Conservation (phyloP, 2,113 vertebrate species). For the Hyperopisus bebe region DNA sequence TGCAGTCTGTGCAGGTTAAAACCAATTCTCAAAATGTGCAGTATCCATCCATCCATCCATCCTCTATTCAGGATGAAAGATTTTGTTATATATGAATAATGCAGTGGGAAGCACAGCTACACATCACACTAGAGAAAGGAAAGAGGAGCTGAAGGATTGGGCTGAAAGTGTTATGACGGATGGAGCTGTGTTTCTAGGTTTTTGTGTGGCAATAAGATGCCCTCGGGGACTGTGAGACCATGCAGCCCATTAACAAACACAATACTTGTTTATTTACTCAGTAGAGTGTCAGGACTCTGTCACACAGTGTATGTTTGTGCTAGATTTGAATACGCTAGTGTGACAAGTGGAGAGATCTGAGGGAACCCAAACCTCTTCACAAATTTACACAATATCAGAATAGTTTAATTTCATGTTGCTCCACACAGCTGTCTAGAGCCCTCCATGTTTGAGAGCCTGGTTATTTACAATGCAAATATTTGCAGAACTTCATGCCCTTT, state of each 20-base stretch:
- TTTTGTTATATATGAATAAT: neutral
- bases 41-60: neutral
- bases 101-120: neutral
- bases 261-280: neutral
- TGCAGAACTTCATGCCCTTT: neutral
- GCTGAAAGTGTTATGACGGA: neutral
- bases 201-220: neutral
- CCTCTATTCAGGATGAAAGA: neutral
- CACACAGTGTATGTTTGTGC: neutral
- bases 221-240: neutral
- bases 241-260: neutral
- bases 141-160: neutral
- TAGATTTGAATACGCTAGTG: neutral
- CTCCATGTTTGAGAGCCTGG: neutral
- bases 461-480: constrained; percentile 4
- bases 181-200: neutral
- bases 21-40: neutral
- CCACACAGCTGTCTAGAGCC: neutral
- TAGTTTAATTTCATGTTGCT: neutral
- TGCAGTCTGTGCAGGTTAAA: neutral
- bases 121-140: neutral
- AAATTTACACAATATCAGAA: neutral
- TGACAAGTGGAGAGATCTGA: neutral
- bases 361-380: neutral
- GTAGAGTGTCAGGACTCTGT: neutral